These are phyloP conservation scores for Escarpia spicata DNA, from an alignment of 2,888 invertebrate species.

Conservation along the genomic window DNA sequence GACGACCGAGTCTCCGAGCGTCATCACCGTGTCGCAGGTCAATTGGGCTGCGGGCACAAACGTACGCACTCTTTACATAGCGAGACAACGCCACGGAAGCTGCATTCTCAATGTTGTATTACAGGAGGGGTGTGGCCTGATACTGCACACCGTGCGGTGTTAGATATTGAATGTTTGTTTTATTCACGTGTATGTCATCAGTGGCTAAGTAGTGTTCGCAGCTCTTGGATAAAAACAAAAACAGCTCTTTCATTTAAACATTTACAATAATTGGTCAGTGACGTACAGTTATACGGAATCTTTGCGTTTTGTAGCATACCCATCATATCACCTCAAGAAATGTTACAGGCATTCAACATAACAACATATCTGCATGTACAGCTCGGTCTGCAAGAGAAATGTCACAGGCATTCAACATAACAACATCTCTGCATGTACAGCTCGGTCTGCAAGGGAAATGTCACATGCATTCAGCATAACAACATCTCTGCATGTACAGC, in stretches of 20 bases:
- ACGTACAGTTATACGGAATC: neutral
- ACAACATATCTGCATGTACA: neutral
- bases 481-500: too few relatives aligned
- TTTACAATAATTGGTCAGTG: neutral
- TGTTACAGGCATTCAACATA: neutral
- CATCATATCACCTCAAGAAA: neutral
- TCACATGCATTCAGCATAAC: too few relatives aligned
- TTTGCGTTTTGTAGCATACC: neutral
- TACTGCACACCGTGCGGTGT: neutral
- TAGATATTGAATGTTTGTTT: neutral
- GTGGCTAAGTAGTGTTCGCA: neutral
- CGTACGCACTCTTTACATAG: neutral
- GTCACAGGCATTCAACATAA: too few relatives aligned
- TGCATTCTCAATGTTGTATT: neutral
- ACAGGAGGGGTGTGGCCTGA: neutral
- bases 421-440: too few relatives aligned
- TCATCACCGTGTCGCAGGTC: constrained; percentile 28
- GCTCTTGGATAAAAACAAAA: neutral
- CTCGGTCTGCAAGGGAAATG: too few relatives aligned
- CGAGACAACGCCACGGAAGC: neutral
- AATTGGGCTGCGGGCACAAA: neutral
- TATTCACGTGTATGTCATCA: neutral
- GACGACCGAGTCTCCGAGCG: constrained; percentile 23
- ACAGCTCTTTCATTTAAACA: neutral
- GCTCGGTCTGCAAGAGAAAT: too few relatives aligned